Evolutionary conservation across 2,113 vertebrate species (phyloP).

Genomic region (Mormyrus iriodes): DNA sequence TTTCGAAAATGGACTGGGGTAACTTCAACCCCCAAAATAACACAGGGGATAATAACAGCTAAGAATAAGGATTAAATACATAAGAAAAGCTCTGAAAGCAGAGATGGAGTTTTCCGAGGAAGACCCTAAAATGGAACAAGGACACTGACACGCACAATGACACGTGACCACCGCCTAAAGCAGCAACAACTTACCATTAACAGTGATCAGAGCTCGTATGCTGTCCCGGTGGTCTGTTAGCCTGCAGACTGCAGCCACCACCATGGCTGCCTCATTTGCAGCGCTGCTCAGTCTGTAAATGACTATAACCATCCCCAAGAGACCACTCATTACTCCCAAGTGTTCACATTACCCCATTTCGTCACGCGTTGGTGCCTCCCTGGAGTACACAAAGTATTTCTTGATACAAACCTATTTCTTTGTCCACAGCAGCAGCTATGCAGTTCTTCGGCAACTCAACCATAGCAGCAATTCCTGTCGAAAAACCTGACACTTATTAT

Average conservation of each 20-base stretch:
- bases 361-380: not conserved
- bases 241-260: slow-evolving; percentile 66
- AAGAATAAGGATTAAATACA: not conserved
- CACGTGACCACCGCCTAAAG: not conserved
- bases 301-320: slow-evolving; percentile 54
- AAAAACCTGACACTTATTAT: not conserved
- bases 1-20: no score
- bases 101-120: not conserved
- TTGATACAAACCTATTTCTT: slow-evolving; percentile 68
- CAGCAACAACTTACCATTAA: slow-evolving; percentile 67
- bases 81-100: not conserved
- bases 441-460: slow-evolving; percentile 83
- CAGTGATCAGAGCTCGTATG: slow-evolving; percentile 74
- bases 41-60: not conserved
- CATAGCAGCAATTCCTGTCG: slow-evolving; percentile 74
- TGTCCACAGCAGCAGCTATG: slow-evolving; percentile 81
- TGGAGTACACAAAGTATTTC: not conserved
- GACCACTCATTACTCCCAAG: not conserved
- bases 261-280: slow-evolving; percentile 50
- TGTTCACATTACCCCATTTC: not conserved
- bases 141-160: not conserved
- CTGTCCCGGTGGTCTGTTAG: slow-evolving; percentile 83
- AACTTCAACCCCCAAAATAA: no score
- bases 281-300: slow-evolving; percentile 74
- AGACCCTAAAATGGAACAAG: not conserved